Conservation (phyloP, 2,113 vertebrate species). For the Oncorhynchus gorbuscha region DNA sequence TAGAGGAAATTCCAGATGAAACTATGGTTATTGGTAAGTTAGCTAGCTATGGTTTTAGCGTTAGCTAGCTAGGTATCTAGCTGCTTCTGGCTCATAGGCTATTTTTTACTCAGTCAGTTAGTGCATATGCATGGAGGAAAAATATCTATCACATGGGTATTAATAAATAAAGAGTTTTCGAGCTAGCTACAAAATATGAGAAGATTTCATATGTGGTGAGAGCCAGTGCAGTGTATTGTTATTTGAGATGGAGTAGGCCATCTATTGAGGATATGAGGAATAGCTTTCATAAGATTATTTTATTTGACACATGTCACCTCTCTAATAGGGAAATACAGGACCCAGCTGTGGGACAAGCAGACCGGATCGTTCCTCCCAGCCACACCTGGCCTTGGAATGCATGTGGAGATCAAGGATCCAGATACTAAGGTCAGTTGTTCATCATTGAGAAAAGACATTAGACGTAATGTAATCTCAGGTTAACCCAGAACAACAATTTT, state of each 20-base stretch:
- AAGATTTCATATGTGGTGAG: too few relatives aligned
- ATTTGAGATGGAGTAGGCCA: neutral
- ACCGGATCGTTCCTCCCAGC: constrained; percentile 82
- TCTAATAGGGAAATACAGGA: constrained; percentile 85
- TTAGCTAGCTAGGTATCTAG: neutral
- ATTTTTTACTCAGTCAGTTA: neutral
- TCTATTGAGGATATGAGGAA: neutral
- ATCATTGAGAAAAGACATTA: too few relatives aligned
- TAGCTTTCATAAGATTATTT: neutral
- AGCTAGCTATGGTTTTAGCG: neutral
- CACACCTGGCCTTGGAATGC: constrained; percentile 92
- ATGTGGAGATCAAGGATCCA: constrained; percentile 92
- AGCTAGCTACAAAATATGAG: too few relatives aligned
- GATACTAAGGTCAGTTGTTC: constrained; percentile 80
- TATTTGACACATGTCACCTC: neutral
- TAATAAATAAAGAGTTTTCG: too few relatives aligned
- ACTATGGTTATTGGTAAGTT: constrained; percentile 92
- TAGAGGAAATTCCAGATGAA: constrained; percentile 92
- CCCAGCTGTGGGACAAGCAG: constrained; percentile 92
- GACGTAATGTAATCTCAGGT: neutral
- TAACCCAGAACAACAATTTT: too few relatives aligned
- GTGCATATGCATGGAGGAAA: neutral
- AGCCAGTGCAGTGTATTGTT: too few relatives aligned
- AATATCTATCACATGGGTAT: too few relatives aligned
- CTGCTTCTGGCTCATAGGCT: neutral